Evolutionary conservation across 2,797 vertebrate genomes (phyloP).

Genomic region (Loris lydekkerianus): DNA sequence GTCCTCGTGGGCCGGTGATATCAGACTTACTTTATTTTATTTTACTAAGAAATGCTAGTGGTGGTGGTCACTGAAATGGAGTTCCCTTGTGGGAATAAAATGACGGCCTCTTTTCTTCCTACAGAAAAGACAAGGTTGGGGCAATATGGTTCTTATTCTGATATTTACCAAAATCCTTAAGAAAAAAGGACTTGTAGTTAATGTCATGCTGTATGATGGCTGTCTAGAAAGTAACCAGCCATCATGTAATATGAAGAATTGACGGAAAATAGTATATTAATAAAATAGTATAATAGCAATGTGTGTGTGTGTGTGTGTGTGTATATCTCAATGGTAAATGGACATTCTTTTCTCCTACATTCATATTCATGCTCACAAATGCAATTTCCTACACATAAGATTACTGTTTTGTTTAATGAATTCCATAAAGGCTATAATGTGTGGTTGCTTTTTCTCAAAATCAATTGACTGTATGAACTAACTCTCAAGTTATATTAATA

Average conservation of each 20-base stretch:
- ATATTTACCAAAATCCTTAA: background rate
- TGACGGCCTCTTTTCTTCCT: background rate
- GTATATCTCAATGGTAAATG: too few species aligned
- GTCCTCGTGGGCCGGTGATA: rapidly evolving
- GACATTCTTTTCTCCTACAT: background rate
- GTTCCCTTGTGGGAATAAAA: background rate
- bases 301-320: too few species aligned
- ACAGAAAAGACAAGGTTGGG: background rate
- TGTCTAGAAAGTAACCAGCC: too few species aligned
- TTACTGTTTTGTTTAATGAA: background rate
- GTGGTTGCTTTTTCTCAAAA: background rate
- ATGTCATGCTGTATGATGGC: too few species aligned
- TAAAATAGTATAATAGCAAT: too few species aligned
- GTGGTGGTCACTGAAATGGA: background rate
- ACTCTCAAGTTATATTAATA: background rate
- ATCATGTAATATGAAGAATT: too few species aligned
- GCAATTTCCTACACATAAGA: background rate
- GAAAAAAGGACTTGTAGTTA: background rate
- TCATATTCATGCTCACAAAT: background rate
- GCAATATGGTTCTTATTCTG: background rate
- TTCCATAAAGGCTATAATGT: background rate
- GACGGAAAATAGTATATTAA: too few species aligned
- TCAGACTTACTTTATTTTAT: background rate
- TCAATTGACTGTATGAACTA: background rate
- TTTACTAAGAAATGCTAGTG: background rate